Percentiles rank a stretch among this genome's conserved stretches.
phyloP scores from a whole-genome alignment of 2,888 invertebrate species.

The Acrocera orbiculus region DNA sequence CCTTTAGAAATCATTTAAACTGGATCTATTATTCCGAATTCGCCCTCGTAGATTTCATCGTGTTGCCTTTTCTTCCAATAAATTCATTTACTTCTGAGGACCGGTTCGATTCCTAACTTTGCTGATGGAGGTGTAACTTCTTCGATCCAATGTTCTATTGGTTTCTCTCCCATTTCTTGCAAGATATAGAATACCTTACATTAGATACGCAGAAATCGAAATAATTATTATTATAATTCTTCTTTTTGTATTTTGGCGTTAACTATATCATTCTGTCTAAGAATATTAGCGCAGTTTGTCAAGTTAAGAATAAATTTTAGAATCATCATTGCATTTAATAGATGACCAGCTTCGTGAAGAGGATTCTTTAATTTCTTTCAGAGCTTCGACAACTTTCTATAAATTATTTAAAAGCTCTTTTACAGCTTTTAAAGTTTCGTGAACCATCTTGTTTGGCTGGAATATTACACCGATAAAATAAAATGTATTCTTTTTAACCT shows the following conservation, averaged over 20 bases:
- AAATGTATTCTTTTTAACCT: too few relatives aligned
- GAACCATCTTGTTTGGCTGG: conserved; percentile 1
- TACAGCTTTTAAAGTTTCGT: conserved; percentile 1
- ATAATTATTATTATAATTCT: conserved; percentile 1
- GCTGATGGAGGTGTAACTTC: conserved; percentile 3
- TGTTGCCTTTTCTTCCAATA: conserved; percentile 2
- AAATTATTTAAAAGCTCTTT: conserved; percentile 2
- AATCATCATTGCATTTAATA: conserved; percentile 1
- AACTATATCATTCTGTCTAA: conserved; percentile 2
- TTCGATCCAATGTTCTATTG: too few relatives aligned
- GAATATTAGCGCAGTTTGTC: conserved; percentile 2
- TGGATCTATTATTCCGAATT: conserved; percentile 1
- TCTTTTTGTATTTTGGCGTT: conserved; percentile 3
- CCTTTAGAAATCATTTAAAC: too few relatives aligned
- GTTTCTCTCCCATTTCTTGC: too few relatives aligned
- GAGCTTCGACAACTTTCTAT: too few relatives aligned
- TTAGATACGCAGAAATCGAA: not conserved
- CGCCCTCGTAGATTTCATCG: conserved; percentile 2
- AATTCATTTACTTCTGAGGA: conserved; percentile 1
- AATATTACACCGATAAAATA: too few relatives aligned
- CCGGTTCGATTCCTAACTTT: conserved; percentile 3
- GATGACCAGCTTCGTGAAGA: conserved; percentile 2
- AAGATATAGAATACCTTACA: not conserved
- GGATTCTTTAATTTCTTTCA: too few relatives aligned
- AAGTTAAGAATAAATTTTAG: conserved; percentile 2